A percentile compares a stretch with the other conserved stretches of the same genome.
phyloP scores from a whole-genome alignment of 2,113 vertebrate genomes.

The Cebidichthys violaceus region DNA sequence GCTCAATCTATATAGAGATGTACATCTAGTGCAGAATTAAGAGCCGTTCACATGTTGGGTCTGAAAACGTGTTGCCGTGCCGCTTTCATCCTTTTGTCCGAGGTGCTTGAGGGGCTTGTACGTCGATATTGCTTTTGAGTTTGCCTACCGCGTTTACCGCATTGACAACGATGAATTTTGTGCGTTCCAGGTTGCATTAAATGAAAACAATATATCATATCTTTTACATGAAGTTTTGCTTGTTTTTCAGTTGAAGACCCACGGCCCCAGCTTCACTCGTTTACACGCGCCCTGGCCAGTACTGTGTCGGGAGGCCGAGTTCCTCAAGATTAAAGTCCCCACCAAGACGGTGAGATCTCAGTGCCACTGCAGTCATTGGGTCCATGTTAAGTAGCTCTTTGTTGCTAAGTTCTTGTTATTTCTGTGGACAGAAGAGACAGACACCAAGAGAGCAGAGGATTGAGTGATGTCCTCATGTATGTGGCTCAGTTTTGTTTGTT shows the following conservation, averaged over 20 bases:
- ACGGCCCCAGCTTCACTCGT: conserved; percentile 91
- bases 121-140: too few relatives aligned
- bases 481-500: not conserved
- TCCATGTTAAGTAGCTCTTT: not conserved
- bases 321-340: conserved; percentile 98
- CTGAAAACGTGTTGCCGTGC: too few relatives aligned
- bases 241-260: conserved; percentile 78
- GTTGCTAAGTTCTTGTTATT: not conserved
- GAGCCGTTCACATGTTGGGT: too few relatives aligned
- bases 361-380: not conserved
- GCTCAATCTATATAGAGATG: not conserved
- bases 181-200: not conserved
- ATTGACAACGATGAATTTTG: not conserved
- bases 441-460: not conserved
- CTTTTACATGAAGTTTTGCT: not conserved
- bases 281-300: conserved; percentile 97
- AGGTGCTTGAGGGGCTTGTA: too few relatives aligned
- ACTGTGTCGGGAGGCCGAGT: conserved; percentile 95
- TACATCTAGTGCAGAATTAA: not conserved
- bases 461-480: not conserved
- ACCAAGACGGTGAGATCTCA: conserved; percentile 90
- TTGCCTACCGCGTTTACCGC: too few relatives aligned
- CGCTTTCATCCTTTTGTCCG: too few relatives aligned
- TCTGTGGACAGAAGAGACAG: not conserved
- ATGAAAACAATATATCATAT: not conserved